Base-by-base conservation (phyloP, 2,888 invertebrate genomes). In the Parasteatoda lunata region DNA sequence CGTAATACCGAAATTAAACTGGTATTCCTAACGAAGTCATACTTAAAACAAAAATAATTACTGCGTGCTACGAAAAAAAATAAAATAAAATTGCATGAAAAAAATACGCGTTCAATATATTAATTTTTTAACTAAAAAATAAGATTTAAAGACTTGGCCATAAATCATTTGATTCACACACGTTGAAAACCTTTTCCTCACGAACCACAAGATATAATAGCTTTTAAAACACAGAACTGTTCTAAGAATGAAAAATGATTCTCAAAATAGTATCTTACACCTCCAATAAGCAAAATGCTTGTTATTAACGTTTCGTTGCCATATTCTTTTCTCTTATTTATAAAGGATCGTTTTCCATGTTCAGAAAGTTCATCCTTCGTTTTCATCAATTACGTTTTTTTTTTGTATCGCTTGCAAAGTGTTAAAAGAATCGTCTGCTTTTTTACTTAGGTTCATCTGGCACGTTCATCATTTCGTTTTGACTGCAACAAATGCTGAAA, bases 231-330 rank as follows among this genome's bases (percentile, higher is more conserved):
- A 66, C 51, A 9, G 15, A 45, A 47, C 76, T 59, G 11, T 59
- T 49, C 15, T 15, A n/a, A 68, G 75, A 45, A 68, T 76, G 76
- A 76, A 82, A 82, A 82, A 82, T 76, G 69, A 69, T 59, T 68
- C 66, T 11, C 5, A 65, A 65, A 64, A 76, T 59, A 49, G 66
- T 48, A 15, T 30, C 73, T 9, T 45, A 68, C 81, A 81, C 81
- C 76, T 76, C 64, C 76, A 64, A 82, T 64, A 69, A 82, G 68
- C 70, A 70, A 75, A 76, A 64, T 49, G 70, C 76, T 76, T 76
- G 76, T 82, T 82, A 82, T 76, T 76, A 54, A 49, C 54, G 76
- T 59, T 45, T 49, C 77, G 51, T 80, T 80, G 80, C 73, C 80
- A 66, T 59, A 13, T 65, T 73, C 71, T 73, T 72, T 80, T 80